phyloP scores from a whole-genome alignment of 2,797 vertebrate species.

The Thunnus albacares region DNA sequence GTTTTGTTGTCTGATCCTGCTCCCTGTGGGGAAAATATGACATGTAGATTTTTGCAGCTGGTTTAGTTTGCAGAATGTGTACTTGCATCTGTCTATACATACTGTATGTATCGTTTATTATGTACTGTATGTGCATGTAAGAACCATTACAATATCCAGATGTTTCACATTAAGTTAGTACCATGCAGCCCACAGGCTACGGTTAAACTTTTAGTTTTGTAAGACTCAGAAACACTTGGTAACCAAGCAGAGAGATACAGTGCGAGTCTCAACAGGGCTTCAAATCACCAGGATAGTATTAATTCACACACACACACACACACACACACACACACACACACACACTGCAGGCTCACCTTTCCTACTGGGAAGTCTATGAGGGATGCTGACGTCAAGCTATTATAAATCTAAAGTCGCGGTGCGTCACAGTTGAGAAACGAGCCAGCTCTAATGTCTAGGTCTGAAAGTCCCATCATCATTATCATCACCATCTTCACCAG shows the following conservation, averaged over 20 bases:
- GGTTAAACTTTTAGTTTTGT: conserved; percentile 23
- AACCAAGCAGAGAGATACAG: conserved; percentile 29
- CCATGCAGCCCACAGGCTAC: conserved; percentile 22
- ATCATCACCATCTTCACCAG: conserved; percentile 59
- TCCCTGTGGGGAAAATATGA: neutral
- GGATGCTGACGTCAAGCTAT: conserved; percentile 67
- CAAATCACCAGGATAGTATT: conserved; percentile 21
- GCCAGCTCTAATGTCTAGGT: conserved; percentile 62
- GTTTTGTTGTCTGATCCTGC: neutral
- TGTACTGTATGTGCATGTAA: neutral
- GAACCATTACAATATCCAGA: conserved; percentile 31
- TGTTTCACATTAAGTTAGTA: conserved; percentile 46
- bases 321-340: conserved; percentile 23
- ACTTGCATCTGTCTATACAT: conserved; percentile 22
- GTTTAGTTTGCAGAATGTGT: conserved; percentile 23
- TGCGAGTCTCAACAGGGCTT: conserved; percentile 25
- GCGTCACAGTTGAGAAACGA: conserved; percentile 54
- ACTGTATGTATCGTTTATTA: conserved; percentile 6
- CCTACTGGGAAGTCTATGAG: conserved; percentile 52
- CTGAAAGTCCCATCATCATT: conserved; percentile 79
- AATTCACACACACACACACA: conserved; percentile 5
- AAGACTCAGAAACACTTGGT: conserved; percentile 28
- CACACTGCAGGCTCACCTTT: conserved; percentile 51
- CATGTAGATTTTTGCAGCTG: conserved; percentile 20
- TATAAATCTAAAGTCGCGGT: conserved; percentile 66